Conservation (phyloP, 1,140 invertebrate genomes). For the Heliconius hermathena region DNA sequence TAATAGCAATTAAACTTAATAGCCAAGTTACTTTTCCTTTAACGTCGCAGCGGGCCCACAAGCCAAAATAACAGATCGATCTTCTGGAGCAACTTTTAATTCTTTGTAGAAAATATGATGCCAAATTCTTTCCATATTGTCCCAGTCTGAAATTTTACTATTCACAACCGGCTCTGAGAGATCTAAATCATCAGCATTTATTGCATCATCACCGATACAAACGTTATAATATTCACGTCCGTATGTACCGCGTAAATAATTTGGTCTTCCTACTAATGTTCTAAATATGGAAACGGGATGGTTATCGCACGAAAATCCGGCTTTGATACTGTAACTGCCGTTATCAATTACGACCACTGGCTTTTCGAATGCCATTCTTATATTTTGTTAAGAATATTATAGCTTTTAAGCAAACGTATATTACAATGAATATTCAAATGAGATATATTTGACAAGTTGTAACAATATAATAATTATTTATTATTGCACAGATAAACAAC, state of each 20-base stretch:
- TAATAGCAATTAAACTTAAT: no score
- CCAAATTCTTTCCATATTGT: slow-evolving; percentile 98
- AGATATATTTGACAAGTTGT: background rate
- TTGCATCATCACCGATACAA: slow-evolving; percentile 85
- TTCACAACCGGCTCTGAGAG: slow-evolving; percentile 95
- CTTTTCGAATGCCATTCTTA: slow-evolving; percentile 60
- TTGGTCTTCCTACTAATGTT: slow-evolving; percentile 89
- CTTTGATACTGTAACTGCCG: slow-evolving; percentile 91
- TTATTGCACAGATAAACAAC: background rate
- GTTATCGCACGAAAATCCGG: slow-evolving; percentile 92
- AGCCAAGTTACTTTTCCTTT: no score
- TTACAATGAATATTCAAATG: background rate
- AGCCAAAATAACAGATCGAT: slow-evolving; percentile 95
- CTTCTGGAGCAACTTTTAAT: slow-evolving; percentile 96
- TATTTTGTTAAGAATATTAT: background rate
- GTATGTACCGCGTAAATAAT: slow-evolving; percentile 87
- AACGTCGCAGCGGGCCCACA: slow-evolving; percentile 19
- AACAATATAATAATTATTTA: background rate
- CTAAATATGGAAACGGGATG: slow-evolving; percentile 91
- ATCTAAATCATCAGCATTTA: slow-evolving; percentile 88
- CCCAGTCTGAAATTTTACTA: slow-evolving; percentile 98
- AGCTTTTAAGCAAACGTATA: background rate
- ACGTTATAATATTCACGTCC: slow-evolving; percentile 83
- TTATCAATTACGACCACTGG: slow-evolving; percentile 89
- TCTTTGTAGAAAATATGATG: slow-evolving; percentile 98